phyloP scores from a whole-genome alignment of 2,888 invertebrate genomes.

The Machimus rusticus region DNA sequence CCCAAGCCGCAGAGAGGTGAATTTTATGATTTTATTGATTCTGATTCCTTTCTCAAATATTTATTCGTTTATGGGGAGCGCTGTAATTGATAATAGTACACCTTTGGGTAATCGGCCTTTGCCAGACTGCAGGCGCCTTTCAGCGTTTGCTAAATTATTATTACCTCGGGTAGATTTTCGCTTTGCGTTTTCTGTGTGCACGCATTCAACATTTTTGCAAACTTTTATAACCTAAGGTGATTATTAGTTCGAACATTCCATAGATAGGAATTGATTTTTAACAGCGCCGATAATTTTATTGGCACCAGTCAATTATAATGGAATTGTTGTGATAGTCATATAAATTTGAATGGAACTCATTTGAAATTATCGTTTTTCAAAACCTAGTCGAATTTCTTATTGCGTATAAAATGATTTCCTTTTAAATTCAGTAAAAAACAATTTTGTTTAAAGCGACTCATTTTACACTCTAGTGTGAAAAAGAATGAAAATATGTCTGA shows the following conservation, averaged over 20 bases:
- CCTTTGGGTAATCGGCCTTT: not conserved
- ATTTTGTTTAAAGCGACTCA: too few species aligned
- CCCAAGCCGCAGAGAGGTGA: not conserved
- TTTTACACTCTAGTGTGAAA: too few species aligned
- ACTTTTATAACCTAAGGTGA: not conserved
- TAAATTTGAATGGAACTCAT: not conserved
- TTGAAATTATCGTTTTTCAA: not conserved
- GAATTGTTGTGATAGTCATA: not conserved
- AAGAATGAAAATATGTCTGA: too few species aligned
- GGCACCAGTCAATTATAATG: not conserved
- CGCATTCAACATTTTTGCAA: not conserved
- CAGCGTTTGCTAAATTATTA: not conserved
- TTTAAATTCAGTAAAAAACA: too few species aligned
- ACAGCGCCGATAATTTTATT: not conserved
- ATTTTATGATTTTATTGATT: slow-evolving; percentile 41
- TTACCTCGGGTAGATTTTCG: not conserved
- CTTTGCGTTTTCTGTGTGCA: not conserved
- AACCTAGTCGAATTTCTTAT: too few species aligned
- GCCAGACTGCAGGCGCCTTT: slow-evolving; percentile 9
- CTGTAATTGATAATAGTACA: slow-evolving; percentile 1
- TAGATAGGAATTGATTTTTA: not conserved
- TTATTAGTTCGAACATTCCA: not conserved
- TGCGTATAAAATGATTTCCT: too few species aligned
- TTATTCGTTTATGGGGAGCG: slow-evolving; percentile 24
- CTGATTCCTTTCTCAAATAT: slow-evolving; percentile 34